Percentiles rank a stretch among this genome's conserved stretches.
These are phyloP conservation scores for Bubo scandiacus DNA, from an alignment of 2,113 vertebrate genomes.

Conservation along the genomic window DNA sequence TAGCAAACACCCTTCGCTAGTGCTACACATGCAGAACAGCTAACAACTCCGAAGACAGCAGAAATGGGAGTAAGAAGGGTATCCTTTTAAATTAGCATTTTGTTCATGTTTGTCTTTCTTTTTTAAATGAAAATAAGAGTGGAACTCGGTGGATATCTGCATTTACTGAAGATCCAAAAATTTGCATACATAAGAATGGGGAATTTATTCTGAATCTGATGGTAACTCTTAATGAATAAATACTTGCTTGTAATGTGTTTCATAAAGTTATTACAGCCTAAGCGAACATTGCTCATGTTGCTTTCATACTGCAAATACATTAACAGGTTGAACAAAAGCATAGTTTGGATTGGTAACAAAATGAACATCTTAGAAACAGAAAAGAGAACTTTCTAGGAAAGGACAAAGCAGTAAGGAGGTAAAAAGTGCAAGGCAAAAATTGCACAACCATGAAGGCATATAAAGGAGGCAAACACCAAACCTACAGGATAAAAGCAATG, in stretches of 20 bases:
- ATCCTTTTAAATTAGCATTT: neutral
- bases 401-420: neutral
- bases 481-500: neutral
- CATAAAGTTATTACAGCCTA: neutral
- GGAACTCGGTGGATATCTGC: neutral
- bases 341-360: neutral
- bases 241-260: neutral
- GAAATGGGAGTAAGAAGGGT: neutral
- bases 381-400: neutral
- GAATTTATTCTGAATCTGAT: neutral
- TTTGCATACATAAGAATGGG: neutral
- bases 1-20: neutral
- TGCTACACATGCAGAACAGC: neutral
- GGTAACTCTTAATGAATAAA: neutral
- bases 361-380: neutral
- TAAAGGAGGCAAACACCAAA: neutral
- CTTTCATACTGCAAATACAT: neutral
- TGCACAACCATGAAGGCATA: neutral
- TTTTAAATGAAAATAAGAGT: neutral
- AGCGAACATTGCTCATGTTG: fast-evolving
- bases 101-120: neutral
- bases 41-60: neutral
- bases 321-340: neutral
- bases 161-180: neutral
- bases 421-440: neutral